Conservation (phyloP, 2,797 vertebrate genomes). For the Dromococcyx pavoninus region DNA sequence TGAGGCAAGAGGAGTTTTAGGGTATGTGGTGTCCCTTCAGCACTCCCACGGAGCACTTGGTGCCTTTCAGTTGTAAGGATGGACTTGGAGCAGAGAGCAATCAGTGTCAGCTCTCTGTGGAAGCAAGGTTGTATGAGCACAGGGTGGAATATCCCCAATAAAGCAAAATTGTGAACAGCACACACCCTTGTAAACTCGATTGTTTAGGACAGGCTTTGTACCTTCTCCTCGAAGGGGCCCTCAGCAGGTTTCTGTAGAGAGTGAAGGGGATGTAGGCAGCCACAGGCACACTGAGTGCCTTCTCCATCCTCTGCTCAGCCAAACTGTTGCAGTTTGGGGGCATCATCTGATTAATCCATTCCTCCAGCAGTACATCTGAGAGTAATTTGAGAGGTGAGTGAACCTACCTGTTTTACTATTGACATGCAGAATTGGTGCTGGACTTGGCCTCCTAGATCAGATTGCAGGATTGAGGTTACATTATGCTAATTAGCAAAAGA, state of each 20-base stretch:
- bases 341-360: neutral
- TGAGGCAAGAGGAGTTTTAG: neutral
- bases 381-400: neutral
- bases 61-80: neutral
- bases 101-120: accelerated
- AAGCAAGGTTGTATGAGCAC: neutral
- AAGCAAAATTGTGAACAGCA: neutral
- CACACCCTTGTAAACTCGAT: no score
- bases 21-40: neutral
- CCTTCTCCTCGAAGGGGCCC: neutral
- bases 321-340: neutral
- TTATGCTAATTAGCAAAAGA: neutral
- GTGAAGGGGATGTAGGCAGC: accelerated
- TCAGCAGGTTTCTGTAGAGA: neutral
- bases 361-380: neutral
- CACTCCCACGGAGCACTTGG: neutral
- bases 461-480: neutral
- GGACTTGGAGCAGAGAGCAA: neutral
- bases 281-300: accelerated
- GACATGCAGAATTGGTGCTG: accelerated
- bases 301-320: neutral
- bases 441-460: neutral
- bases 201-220: neutral
- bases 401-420: neutral
- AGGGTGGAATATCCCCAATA: accelerated